Evolutionary conservation across 1,140 invertebrate species (phyloP).

Genomic region (Cydia pomonella): DNA sequence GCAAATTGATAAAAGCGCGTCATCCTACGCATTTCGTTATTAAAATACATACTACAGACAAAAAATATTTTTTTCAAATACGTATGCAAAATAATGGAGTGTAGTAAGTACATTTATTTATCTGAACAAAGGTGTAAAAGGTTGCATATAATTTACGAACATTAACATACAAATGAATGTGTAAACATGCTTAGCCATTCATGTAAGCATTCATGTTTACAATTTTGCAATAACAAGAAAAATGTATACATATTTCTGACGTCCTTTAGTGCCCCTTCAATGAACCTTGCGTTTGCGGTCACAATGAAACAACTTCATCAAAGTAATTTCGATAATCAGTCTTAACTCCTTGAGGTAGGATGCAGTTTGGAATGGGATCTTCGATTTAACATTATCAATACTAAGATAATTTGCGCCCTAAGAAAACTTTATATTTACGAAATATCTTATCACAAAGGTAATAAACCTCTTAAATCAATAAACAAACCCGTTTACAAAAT

Average conservation of each 20-base stretch:
- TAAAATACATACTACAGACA: too few species aligned
- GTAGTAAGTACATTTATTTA: background rate
- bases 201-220: too few species aligned
- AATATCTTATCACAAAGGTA: background rate
- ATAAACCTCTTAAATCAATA: conserved; percentile 15
- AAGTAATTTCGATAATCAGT: background rate
- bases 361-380: background rate
- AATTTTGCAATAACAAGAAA: background rate
- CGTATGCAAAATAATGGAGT: background rate
- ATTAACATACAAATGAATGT: conserved; percentile 10
- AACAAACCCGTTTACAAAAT: background rate
- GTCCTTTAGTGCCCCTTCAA: background rate
- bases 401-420: background rate
- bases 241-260: background rate
- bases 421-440: background rate
- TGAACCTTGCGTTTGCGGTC: background rate
- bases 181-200: too few species aligned
- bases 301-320: background rate
- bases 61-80: too few species aligned
- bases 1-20: too few species aligned
- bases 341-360: background rate
- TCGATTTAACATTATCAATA: background rate
- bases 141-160: background rate
- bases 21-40: too few species aligned
- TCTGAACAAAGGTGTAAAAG: conserved; percentile 14